These are phyloP conservation scores for Vireo altiloquus DNA, from an alignment of 2,113 vertebrate species.

Conservation along the genomic window DNA sequence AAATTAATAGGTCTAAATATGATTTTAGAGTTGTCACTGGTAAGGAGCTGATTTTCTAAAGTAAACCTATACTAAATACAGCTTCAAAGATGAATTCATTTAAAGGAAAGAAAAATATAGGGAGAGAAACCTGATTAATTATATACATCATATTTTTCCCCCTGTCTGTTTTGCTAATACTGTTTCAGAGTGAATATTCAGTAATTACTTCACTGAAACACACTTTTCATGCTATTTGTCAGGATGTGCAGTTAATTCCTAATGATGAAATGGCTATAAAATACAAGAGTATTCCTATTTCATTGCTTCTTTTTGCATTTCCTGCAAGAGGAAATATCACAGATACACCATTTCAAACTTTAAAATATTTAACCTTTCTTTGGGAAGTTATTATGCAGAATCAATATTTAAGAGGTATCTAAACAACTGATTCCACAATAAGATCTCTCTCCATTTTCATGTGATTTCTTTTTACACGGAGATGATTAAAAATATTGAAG, in stretches of 20 bases:
- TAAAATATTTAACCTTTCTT: neutral
- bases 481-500: neutral
- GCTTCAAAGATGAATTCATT: neutral
- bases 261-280: slow-evolving; percentile 40
- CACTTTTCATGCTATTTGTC: slow-evolving; percentile 35
- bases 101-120: neutral
- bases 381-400: neutral
- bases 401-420: neutral
- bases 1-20: neutral
- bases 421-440: neutral
- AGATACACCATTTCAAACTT: neutral
- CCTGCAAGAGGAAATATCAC: neutral
- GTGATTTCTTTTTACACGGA: neutral
- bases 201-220: slow-evolving; percentile 42
- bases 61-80: neutral
- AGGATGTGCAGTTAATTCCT: slow-evolving; percentile 28
- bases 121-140: neutral
- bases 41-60: neutral
- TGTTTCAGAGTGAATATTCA: slow-evolving; percentile 24
- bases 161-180: neutral
- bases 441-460: neutral
- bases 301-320: neutral
- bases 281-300: neutral
- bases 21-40: neutral
- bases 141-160: neutral